phyloP scores from a whole-genome alignment of 2,113 vertebrate species.

The Urocynchramus pylzowi region DNA sequence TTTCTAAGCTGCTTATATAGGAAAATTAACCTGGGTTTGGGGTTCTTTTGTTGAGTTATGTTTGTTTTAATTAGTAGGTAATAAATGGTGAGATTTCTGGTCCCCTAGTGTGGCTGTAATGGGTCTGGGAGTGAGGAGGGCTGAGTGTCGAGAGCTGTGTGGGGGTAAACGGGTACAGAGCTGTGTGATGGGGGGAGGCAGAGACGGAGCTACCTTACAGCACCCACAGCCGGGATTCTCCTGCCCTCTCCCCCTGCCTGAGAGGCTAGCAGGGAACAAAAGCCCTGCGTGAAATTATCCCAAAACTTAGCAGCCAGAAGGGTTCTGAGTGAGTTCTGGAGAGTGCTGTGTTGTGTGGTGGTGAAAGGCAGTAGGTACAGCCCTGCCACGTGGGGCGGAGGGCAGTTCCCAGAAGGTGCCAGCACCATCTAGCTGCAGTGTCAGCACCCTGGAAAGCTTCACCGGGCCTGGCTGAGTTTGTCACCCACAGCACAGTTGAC shows the following conservation, averaged over 20 bases:
- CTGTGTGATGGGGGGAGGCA: not conserved
- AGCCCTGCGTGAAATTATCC: not conserved
- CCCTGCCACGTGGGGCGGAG: not conserved
- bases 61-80: not conserved
- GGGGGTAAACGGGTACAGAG: not conserved
- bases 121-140: not conserved
- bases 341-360: fast-evolving
- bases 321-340: not conserved
- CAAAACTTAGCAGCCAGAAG: not conserved
- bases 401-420: not conserved
- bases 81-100: not conserved
- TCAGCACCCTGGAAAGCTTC: not conserved
- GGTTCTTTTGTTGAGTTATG: not conserved
- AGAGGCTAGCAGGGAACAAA: not conserved
- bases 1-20: not conserved
- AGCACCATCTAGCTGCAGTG: not conserved
- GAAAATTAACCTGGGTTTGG: not conserved
- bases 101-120: not conserved
- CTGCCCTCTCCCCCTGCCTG: not conserved
- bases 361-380: fast-evolving
- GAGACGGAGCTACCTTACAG: not conserved
- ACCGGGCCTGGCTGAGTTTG: not conserved
- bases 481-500: not conserved
- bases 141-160: fast-evolving
- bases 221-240: fast-evolving